Evolutionary conservation across 53 echinoderm and acorn worm genomes (phyloP).

Genomic region (Holothuria leucospilota): DNA sequence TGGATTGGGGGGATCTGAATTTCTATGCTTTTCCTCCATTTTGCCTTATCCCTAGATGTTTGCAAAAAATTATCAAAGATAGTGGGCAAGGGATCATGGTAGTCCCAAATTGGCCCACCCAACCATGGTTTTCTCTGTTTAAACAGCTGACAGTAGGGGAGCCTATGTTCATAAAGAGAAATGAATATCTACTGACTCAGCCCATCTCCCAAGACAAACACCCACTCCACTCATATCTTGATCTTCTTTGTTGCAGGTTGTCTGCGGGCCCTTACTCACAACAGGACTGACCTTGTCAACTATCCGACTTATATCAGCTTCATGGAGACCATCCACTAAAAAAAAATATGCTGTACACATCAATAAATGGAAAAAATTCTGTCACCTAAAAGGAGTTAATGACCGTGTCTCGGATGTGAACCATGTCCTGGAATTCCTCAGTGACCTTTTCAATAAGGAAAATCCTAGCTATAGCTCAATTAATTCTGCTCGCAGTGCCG

Average conservation of each 20-base stretch:
- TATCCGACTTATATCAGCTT: neutral
- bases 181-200: neutral
- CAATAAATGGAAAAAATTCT: too few relatives aligned
- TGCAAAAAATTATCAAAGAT: neutral
- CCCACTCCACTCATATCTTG: slow-evolving; percentile 44
- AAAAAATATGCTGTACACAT: neutral
- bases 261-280: too few relatives aligned
- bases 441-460: too few relatives aligned
- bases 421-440: too few relatives aligned
- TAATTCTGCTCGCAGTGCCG: too few relatives aligned
- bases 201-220: slow-evolving; percentile 1
- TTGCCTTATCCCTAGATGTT: slow-evolving; percentile 4
- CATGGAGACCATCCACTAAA: neutral
- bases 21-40: slow-evolving; percentile 54
- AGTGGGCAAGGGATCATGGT: slow-evolving; percentile 15
- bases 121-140: slow-evolving; percentile 25
- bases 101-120: slow-evolving; percentile 43
- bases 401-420: too few relatives aligned
- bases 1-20: neutral
- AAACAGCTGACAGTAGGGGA: neutral
- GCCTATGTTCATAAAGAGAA: neutral
- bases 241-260: slow-evolving; percentile 34
- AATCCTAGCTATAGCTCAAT: too few relatives aligned
- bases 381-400: too few relatives aligned
- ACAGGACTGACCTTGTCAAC: neutral